Evolutionary conservation across 2,113 vertebrate species (phyloP).

Genomic region (Corythornis madagascariensis): DNA sequence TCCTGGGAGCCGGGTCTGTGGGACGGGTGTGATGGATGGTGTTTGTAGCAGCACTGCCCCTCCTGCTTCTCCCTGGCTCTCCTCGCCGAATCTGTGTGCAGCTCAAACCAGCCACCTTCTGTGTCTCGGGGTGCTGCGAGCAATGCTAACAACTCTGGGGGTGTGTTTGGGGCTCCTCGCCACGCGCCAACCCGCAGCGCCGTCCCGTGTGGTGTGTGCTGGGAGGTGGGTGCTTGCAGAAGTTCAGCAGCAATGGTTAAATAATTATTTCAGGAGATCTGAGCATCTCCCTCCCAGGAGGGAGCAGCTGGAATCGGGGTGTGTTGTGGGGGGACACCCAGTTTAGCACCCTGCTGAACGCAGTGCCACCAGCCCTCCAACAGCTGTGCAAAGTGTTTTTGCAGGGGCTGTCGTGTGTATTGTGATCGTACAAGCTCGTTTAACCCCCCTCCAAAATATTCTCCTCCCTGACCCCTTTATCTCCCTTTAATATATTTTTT

Average conservation of each 20-base stretch:
- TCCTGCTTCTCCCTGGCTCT: rapidly evolving
- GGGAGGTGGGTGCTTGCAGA: background rate
- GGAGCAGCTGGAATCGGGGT: rapidly evolving
- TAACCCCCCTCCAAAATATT: background rate
- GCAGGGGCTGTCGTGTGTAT: rapidly evolving
- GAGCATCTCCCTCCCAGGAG: background rate
- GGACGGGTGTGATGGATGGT: background rate
- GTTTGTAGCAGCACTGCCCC: background rate
- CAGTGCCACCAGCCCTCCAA: background rate
- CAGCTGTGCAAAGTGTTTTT: rapidly evolving
- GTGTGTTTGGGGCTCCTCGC: rapidly evolving
- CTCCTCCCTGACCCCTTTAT: background rate
- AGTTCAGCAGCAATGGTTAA: background rate
- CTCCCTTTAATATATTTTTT: background rate
- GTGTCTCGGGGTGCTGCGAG: background rate
- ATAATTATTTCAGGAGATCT: background rate
- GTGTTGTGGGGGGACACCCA: background rate
- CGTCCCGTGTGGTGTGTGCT: rapidly evolving
- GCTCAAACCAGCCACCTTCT: background rate
- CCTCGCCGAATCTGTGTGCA: background rate
- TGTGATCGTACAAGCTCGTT: background rate
- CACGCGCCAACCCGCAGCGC: rapidly evolving
- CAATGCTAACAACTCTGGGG: rapidly evolving
- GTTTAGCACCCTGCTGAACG: rapidly evolving
- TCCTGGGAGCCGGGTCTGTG: background rate